Percentiles rank a stretch among this genome's conserved stretches.
Conservation (phyloP, 2,888 invertebrate species). For the Sabellastarte sp. region DNA sequence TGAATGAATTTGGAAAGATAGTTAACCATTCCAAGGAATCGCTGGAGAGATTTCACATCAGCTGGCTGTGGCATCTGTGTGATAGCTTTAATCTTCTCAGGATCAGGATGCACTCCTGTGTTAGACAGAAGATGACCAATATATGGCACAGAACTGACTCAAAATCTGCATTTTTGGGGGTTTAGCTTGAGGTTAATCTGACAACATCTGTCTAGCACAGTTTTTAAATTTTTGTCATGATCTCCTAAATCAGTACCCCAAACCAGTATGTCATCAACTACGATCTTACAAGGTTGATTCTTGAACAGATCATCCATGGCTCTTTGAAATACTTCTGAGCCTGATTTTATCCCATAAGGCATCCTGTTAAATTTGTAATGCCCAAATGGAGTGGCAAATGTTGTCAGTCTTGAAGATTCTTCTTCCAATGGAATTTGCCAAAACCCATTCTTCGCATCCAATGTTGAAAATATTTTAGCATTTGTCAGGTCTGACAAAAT, state of each 20-base stretch:
- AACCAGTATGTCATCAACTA: constrained; percentile 1
- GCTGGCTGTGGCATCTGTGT: no score
- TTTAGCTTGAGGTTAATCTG: not conserved
- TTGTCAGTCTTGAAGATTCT: not conserved
- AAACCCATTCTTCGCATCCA: not conserved
- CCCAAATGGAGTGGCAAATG: constrained; percentile 3
- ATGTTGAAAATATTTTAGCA: not conserved
- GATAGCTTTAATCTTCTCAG: no score
- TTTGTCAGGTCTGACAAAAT: not conserved
- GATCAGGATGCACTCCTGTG: not conserved
- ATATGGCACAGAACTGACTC: not conserved
- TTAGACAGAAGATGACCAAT: not conserved
- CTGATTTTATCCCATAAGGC: no score
- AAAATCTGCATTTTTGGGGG: not conserved
- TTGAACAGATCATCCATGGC: no score
- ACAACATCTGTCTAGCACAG: not conserved
- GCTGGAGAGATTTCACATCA: no score
- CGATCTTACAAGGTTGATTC: no score
- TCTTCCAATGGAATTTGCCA: not conserved
- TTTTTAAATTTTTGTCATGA: not conserved
- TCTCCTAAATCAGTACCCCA: not conserved
- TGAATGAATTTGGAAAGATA: no score
- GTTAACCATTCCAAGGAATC: no score
- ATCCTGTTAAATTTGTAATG: no score
- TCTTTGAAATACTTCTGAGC: no score